Conservation (phyloP, 1,140 invertebrate genomes). For the Diorhabda carinulata region DNA sequence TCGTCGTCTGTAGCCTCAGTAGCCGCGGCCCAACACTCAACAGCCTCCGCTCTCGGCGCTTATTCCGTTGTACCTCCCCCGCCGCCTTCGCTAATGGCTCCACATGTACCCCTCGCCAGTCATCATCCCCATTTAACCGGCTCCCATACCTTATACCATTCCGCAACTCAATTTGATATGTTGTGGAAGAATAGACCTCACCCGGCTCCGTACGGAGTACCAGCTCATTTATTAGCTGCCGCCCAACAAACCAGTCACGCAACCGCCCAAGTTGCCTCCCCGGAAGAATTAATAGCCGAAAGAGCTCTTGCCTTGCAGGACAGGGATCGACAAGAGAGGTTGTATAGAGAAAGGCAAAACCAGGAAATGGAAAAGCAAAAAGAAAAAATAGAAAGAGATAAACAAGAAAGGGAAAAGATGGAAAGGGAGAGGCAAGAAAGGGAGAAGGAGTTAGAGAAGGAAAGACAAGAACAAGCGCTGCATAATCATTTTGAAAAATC, state of each 20-base stretch:
- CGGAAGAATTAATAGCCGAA: conserved; percentile 56
- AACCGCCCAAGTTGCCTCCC: conserved; percentile 39
- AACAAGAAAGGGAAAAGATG: conserved; percentile 47
- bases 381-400: conserved; percentile 52
- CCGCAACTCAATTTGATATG: conserved; percentile 45
- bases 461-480: conserved; percentile 69
- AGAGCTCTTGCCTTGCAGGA: conserved; percentile 45
- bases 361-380: conserved; percentile 59
- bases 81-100: conserved; percentile 40
- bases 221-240: conserved; percentile 45
- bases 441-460: conserved; percentile 56
- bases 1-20: conserved; percentile 37
- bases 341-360: conserved; percentile 55
- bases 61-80: conserved; percentile 34
- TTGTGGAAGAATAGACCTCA: conserved; percentile 41
- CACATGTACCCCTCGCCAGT: conserved; percentile 37
- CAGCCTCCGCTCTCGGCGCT: conserved; percentile 36
- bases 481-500: conserved; percentile 90
- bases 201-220: conserved; percentile 46
- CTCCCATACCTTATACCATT: conserved; percentile 48
- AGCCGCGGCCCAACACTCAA: conserved; percentile 34
- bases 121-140: conserved; percentile 51
- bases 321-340: conserved; percentile 40
- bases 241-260: conserved; percentile 45
- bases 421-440: conserved; percentile 55